Evolutionary conservation across 2,113 vertebrate species (phyloP).

Genomic region (Laticauda laticaudata): DNA sequence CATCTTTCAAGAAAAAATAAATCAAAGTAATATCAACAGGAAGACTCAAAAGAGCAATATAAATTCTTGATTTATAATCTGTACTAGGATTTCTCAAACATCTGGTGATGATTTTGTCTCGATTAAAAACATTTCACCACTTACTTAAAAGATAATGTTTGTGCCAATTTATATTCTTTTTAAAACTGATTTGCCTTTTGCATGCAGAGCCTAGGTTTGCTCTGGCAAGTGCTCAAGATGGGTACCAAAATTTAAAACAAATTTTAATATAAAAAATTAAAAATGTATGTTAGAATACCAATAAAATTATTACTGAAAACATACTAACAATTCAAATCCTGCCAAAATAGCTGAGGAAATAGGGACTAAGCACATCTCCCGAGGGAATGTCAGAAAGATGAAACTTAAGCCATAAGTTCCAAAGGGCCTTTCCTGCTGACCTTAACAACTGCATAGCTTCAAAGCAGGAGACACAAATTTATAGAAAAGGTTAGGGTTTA

Average conservation of each 20-base stretch:
- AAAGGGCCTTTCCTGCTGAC: neutral
- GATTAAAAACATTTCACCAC: neutral
- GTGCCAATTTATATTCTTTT: neutral
- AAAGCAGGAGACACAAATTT: neutral
- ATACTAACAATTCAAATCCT: neutral
- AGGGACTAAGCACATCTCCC: neutral
- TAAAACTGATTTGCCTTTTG: neutral
- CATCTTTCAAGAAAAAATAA: constrained; percentile 14
- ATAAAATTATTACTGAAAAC: neutral
- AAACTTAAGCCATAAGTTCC: neutral
- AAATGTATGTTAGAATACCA: neutral
- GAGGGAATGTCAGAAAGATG: neutral
- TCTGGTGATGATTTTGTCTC: neutral
- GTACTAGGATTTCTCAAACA: neutral
- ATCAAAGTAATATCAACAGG: neutral
- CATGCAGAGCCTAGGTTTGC: neutral
- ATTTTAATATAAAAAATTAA: neutral
- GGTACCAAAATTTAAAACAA: neutral
- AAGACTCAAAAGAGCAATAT: neutral
- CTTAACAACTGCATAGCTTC: neutral
- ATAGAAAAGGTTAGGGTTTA: neutral
- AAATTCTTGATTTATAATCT: neutral
- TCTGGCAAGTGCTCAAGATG: neutral
- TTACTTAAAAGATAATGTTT: neutral
- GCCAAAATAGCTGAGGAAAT: neutral